Conservation (phyloP, 2,797 vertebrate genomes). For the Halcyon leucocephala region DNA sequence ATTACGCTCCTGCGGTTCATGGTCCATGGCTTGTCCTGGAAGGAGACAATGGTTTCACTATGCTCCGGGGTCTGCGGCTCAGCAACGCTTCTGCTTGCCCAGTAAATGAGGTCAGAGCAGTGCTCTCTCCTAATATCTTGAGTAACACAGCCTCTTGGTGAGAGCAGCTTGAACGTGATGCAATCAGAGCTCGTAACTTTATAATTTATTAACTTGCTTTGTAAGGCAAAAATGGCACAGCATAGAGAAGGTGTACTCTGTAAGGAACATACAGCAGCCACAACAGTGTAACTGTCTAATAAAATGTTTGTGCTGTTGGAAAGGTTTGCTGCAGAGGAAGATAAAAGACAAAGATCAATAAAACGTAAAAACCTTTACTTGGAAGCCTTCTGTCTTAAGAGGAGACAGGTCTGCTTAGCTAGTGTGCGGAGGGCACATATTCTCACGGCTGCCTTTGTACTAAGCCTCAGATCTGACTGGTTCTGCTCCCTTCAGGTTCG, state of each 20-base stretch:
- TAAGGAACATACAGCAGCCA: not conserved
- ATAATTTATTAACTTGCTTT: constrained; percentile 48
- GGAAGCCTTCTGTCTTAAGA: constrained; percentile 23
- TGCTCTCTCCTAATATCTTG: not conserved
- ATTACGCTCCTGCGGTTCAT: not conserved
- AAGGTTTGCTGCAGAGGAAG: constrained; percentile 46
- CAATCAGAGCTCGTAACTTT: not conserved
- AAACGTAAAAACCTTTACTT: constrained; percentile 49
- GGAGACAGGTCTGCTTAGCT: not conserved
- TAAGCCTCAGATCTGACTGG: not conserved
- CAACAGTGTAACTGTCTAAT: not conserved
- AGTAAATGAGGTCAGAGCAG: constrained; percentile 24
- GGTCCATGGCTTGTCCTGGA: not conserved
- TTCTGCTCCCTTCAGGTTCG: not conserved
- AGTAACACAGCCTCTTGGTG: not conserved
- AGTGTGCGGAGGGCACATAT: accelerated
- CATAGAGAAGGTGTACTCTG: not conserved
- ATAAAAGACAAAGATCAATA: constrained; percentile 59
- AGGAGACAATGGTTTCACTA: constrained; percentile 45
- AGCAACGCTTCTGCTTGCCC: not conserved
- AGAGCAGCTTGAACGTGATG: not conserved
- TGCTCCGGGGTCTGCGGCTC: constrained; percentile 16
- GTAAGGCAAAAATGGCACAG: not conserved
- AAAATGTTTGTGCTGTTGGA: constrained; percentile 39
- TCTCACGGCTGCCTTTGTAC: not conserved